Conservation (phyloP, 1,140 invertebrate species). For the Drosophila rufa region DNA sequence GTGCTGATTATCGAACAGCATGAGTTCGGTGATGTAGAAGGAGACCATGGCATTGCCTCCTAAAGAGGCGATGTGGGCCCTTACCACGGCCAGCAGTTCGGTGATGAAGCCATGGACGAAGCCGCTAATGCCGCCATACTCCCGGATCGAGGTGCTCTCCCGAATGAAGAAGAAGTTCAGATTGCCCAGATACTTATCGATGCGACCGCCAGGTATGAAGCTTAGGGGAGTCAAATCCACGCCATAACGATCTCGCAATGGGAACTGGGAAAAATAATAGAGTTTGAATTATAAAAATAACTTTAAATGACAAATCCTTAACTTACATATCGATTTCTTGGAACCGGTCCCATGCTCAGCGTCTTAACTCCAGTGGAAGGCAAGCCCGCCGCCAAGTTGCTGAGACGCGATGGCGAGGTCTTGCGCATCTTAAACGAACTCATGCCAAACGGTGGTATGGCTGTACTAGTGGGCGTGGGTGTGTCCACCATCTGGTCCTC, state of each 20-base stretch:
- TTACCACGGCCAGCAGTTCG: slow-evolving; percentile 94
- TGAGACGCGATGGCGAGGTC: slow-evolving; percentile 68
- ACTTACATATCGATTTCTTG: slow-evolving; percentile 64
- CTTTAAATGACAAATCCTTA: too few species aligned
- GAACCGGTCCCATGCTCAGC: slow-evolving; percentile 28
- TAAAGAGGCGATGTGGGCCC: slow-evolving; percentile 96
- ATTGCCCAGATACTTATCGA: slow-evolving; percentile 95
- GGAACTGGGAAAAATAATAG: slow-evolving; percentile 85
- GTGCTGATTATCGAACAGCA: slow-evolving; percentile 95
- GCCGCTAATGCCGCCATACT: slow-evolving; percentile 95
- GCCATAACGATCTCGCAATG: slow-evolving; percentile 89
- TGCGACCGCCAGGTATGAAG: slow-evolving; percentile 92
- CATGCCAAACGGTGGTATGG: slow-evolving; percentile 70
- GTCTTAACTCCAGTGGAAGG: slow-evolving; percentile 43
- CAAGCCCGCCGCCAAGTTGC: slow-evolving; percentile 36
- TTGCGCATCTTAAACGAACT: slow-evolving; percentile 78
- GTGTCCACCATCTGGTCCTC: slow-evolving; percentile 87
- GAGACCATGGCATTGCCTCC: slow-evolving; percentile 98
- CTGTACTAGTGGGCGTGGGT: slow-evolving; percentile 71
- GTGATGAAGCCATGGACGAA: slow-evolving; percentile 97
- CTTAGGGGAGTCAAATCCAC: slow-evolving; percentile 95
- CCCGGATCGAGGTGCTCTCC: slow-evolving; percentile 96
- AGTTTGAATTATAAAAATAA: too few species aligned
- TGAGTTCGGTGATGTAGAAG: slow-evolving; percentile 96
- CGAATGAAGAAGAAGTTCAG: slow-evolving; percentile 98